These are phyloP conservation scores for Mesorhabditis belari DNA, from an alignment of 2,888 invertebrate species.

Conservation along the genomic window DNA sequence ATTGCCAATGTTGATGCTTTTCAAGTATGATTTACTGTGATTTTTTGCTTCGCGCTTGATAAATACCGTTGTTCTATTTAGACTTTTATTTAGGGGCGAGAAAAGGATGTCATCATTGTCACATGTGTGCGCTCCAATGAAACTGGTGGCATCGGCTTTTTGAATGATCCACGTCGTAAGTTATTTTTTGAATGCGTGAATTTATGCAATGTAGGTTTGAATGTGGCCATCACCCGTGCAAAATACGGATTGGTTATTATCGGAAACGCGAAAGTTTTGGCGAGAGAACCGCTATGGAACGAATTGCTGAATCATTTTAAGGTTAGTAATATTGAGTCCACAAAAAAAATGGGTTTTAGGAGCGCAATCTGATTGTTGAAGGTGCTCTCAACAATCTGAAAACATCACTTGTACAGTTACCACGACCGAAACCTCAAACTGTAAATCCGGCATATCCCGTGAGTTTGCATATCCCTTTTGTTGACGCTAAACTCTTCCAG, in stretches of 20 bases:
- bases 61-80: background rate
- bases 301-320: conserved; percentile 66
- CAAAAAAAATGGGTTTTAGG: background rate
- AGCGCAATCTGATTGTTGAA: conserved; percentile 67
- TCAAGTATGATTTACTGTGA: conserved; percentile 48
- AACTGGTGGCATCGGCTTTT: conserved; percentile 95
- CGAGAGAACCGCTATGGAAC: conserved; percentile 95
- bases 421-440: conserved; percentile 62
- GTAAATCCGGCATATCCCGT: conserved; percentile 12
- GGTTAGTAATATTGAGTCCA: too few relatives aligned
- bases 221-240: conserved; percentile 93
- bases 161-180: conserved; percentile 92
- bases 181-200: too few relatives aligned
- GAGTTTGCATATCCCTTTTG: background rate
- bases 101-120: conserved; percentile 98
- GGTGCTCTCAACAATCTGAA: conserved; percentile 94
- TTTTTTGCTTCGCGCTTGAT: background rate
- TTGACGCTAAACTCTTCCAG: background rate
- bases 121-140: conserved; percentile 97
- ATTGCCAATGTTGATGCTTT: conserved; percentile 99
- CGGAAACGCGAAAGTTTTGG: conserved; percentile 95
- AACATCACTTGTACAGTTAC: conserved; percentile 89
- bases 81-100: conserved; percentile 65
- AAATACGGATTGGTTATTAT: conserved; percentile 77
- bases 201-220: too few relatives aligned